Percentiles rank a stretch among this genome's conserved stretches.
These are phyloP conservation scores for Drosophila insularis DNA, from an alignment of 1,140 invertebrate genomes.

Conservation along the genomic window DNA sequence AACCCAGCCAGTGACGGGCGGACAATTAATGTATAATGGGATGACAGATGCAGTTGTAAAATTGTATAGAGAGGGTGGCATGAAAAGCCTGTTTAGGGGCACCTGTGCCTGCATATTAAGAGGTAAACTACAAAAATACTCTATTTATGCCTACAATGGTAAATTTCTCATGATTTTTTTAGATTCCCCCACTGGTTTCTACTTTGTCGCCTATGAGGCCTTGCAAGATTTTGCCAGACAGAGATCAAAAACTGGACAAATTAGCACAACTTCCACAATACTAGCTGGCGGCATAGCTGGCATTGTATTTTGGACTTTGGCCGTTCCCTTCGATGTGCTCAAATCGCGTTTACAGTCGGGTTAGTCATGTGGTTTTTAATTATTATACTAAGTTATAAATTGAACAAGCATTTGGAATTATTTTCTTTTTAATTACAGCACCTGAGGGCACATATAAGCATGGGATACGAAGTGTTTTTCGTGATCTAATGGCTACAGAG, in stretches of 20 bases:
- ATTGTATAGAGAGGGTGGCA: constrained; percentile 96
- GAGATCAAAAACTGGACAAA: constrained; percentile 72
- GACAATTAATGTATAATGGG: constrained; percentile 92
- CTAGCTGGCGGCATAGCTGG: constrained; percentile 97
- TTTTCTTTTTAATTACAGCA: constrained; percentile 84
- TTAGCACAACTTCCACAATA: constrained; percentile 88
- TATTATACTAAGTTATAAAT: background rate
- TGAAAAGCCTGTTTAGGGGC: constrained; percentile 96
- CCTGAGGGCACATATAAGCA: constrained; percentile 94
- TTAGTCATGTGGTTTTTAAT: constrained; percentile 81
- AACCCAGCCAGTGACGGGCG: constrained; percentile 91
- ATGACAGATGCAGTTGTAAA: constrained; percentile 95
- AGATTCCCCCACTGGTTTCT: constrained; percentile 97
- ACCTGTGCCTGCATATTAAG: constrained; percentile 95
- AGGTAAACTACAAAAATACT: constrained; percentile 83
- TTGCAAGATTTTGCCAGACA: constrained; percentile 86
- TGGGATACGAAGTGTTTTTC: constrained; percentile 93
- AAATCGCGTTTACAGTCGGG: constrained; percentile 98
- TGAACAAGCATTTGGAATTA: background rate
- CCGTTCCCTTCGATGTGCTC: constrained; percentile 98
- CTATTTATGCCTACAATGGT: background rate
- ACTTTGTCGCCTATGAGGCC: constrained; percentile 98
- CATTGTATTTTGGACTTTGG: constrained; percentile 97
- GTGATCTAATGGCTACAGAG: constrained; percentile 90
- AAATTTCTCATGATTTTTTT: constrained; percentile 80